Evolutionary conservation across 2,113 vertebrate genomes (phyloP), one percentile per base, ranked within the genome.

Genomic region (Zootoca vivipara): DNA sequence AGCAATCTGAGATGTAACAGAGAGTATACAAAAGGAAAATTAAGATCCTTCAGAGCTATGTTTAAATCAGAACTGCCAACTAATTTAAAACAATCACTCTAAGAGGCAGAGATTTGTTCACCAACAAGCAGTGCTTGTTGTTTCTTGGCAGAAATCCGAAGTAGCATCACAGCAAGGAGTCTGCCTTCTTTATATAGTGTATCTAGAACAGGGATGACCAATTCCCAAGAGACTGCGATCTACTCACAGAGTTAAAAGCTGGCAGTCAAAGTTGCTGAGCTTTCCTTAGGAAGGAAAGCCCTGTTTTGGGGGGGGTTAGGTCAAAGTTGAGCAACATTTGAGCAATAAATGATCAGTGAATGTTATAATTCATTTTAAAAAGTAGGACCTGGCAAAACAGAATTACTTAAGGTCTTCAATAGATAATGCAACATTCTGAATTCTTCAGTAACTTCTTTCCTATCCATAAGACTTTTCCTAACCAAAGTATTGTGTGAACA

Each of bases 111-210:
- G 72, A 82, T 38, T 70, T 86, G 35, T 87, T 70, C 81, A 75
- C 38, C 28, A 89, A 65, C 16, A n/a, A 30, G 4, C 84, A 2
- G 75, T 90, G 80, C 78, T 74, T 82, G 72, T 35, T 89, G 62
- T 40, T 93, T 90, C 79, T 80, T 91, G 92, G 93, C 85, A 3
- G 4, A 89, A 85, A 89, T 35, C 90, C 92, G 92, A 78, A 82
- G 13, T 1, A 78, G 33, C 0, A 30, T 89, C 85, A 83, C 78
- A 78, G 69, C 40, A 82, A 88, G 74, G 86, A 88, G 79, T 84
- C 46, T 89, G 87, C 10, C 42, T 58, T 74, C 89, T 93, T 92
- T 73, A 93, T 94, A 85, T 0, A 91, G 90, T 0, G 0, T 56
- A 89, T 93, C 89, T 94, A 93, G 91, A 52, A 52, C 46, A n/a